A percentile compares a stretch with the other conserved stretches of the same genome.
Conservation (phyloP, 2,797 vertebrate species). For the Leptoclinus maculatus region DNA sequence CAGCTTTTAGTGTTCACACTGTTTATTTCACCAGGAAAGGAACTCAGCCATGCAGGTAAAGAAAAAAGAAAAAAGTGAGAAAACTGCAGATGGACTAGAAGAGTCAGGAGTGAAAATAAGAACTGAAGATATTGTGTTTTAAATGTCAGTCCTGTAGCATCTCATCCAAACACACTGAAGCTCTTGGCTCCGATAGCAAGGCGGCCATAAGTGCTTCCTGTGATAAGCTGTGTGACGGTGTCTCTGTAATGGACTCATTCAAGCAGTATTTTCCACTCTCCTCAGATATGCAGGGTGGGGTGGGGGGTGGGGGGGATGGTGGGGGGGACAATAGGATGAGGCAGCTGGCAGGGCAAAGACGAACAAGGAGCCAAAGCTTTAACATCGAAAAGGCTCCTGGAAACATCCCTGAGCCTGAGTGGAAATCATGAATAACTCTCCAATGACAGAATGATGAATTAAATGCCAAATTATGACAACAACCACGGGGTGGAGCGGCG, state of each 20-base stretch:
- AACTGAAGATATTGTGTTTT: not conserved
- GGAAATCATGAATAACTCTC: conserved; percentile 53
- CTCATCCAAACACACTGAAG: conserved; percentile 33
- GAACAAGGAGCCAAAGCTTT: conserved; percentile 24
- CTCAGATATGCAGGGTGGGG: conserved; percentile 57
- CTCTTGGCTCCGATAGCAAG: conserved; percentile 41
- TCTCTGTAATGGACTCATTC: conserved; percentile 33
- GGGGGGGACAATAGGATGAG: conserved; percentile 27
- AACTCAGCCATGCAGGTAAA: conserved; percentile 18
- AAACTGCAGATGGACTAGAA: conserved; percentile 8
- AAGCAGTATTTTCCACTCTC: conserved; percentile 52
- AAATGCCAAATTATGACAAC: conserved; percentile 24
- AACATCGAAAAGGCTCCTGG: not conserved
- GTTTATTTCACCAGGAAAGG: conserved; percentile 51
- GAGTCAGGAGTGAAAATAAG: conserved; percentile 1
- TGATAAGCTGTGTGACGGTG: conserved; percentile 51
- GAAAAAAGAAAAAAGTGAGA: conserved; percentile 3
- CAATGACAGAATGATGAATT: conserved; percentile 40
- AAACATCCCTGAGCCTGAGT: conserved; percentile 1
- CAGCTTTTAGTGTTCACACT: conserved; percentile 30
- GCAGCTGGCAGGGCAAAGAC: conserved; percentile 12
- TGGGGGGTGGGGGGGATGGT: conserved; percentile 5
- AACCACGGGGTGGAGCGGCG: conserved; percentile 39
- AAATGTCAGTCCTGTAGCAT: conserved; percentile 18
- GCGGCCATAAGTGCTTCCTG: not conserved